Conservation (phyloP, 1,140 invertebrate species). For the Octopus sinensis region DNA sequence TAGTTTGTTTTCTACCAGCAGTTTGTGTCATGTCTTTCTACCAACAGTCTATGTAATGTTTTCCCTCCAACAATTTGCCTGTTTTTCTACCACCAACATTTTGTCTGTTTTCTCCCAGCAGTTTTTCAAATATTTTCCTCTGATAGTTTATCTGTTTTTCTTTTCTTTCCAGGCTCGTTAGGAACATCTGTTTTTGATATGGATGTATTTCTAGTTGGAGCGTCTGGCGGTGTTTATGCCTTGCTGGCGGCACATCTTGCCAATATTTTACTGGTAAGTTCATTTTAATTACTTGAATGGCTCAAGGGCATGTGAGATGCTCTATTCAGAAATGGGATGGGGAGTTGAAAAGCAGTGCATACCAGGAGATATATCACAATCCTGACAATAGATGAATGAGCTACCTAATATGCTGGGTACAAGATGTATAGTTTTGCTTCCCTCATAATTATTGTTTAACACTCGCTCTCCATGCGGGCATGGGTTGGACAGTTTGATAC, state of each 20-base stretch:
- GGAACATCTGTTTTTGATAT: slow-evolving; percentile 93
- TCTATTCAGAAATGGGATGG: neutral
- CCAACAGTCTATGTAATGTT: no score
- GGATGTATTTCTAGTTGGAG: slow-evolving; percentile 87
- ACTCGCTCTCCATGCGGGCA: neutral
- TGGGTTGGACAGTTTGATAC: no score
- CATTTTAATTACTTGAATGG: neutral
- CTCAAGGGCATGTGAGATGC: neutral
- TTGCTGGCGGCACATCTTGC: slow-evolving; percentile 89
- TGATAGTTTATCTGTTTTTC: neutral
- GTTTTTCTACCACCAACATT: no score
- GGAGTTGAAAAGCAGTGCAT: neutral
- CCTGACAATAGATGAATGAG: no score
- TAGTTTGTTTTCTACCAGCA: no score
- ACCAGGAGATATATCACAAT: neutral
- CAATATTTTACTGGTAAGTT: slow-evolving; percentile 77
- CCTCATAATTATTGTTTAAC: neutral
- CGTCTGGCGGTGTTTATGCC: slow-evolving; percentile 82
- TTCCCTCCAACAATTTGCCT: no score
- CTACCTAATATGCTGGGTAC: neutral
- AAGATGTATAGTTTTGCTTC: neutral
- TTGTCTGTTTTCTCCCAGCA: neutral
- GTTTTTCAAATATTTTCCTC: neutral
- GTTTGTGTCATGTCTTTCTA: no score
- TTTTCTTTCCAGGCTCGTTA: slow-evolving; percentile 68